phyloP scores from a whole-genome alignment of 2,888 invertebrate genomes.

The Mylabris sibirica region DNA sequence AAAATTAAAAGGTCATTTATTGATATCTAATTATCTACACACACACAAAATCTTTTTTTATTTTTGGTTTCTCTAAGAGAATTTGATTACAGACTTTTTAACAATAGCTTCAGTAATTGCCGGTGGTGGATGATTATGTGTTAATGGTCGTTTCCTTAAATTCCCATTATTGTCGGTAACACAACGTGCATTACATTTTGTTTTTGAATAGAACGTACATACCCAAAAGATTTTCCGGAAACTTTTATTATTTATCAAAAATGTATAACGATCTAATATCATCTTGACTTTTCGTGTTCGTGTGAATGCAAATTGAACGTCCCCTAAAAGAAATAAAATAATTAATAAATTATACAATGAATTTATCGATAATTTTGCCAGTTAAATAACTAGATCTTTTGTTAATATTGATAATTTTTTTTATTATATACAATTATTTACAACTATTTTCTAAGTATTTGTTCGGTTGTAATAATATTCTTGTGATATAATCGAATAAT shows the following conservation, averaged over 20 bases:
- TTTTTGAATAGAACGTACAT: slow-evolving; percentile 48
- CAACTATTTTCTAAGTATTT: not conserved
- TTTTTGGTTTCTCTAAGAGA: not conserved
- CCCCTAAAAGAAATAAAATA: slow-evolving; percentile 1
- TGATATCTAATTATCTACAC: no score
- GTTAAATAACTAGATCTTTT: not conserved
- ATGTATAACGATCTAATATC: slow-evolving; percentile 46
- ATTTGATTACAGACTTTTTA: not conserved
- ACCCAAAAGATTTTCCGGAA: slow-evolving; percentile 49
- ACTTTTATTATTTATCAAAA: slow-evolving; percentile 46
- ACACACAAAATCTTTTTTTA: not conserved
- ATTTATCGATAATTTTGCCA: not conserved
- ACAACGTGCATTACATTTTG: slow-evolving; percentile 47
- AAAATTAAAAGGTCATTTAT: no score
- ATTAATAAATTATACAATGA: not conserved
- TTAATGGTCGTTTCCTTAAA: slow-evolving; percentile 13
- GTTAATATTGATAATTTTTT: not conserved
- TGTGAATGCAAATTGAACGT: slow-evolving; percentile 32
- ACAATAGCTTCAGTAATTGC: not conserved
- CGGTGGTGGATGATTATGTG: slow-evolving; percentile 29
- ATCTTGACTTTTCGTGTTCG: slow-evolving; percentile 47
- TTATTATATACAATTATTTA: not conserved
- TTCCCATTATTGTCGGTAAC: slow-evolving; percentile 18
- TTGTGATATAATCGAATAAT: slow-evolving; percentile 42
- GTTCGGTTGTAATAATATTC: slow-evolving; percentile 31